Evolutionary conservation across 1,140 invertebrate species (phyloP), one percentile per base, ranked within the genome.

Genomic region (Leptinotarsa texana): DNA sequence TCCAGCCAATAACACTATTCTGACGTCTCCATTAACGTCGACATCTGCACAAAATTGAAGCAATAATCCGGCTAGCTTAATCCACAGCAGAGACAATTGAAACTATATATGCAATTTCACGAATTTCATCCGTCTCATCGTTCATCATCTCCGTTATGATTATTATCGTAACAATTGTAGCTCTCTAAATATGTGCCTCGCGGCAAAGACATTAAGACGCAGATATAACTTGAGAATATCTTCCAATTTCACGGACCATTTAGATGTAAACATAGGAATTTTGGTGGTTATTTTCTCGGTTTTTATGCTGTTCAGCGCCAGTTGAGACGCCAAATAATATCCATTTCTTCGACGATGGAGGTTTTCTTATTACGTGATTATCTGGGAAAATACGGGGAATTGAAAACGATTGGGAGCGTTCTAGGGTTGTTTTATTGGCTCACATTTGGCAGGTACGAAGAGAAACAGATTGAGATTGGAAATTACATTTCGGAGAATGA

Each of bases 211-310:
- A 57, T 57, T 57, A 57, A 57, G 51, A 57, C 1, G 51, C 51
- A 57, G 51, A 57, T 57, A 57, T 57, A 57, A 57, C 51, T 57
- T 18, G 51, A n/a, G 51, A 18, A 57, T 57, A 57, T 57, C 51
- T 57, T 57, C 51, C n/a, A 57, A 57, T 57, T 57, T 57, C n/a
- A 57, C 51, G 51, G 51, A 15, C 6, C 51, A 57, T 57, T 57
- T 18, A 57, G 51, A 15, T 15, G n/a, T 57, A n/a, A 57, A 57
- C 15, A 57, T 15, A 15, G 6, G 51, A 17, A 17, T 57, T 57
- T 18, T 8, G n/a, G 15, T 17, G 51, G 51, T 57, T 57, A 42
- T 42, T 57, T 57, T 18, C 51, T 18, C 4, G n/a, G 51, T 57
- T 57, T 57, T 18, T 18, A 15, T 57, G 15, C 51, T 18, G n/a